phyloP scores from a whole-genome alignment of 2,797 vertebrate species.

The Labeo calbasu region DNA sequence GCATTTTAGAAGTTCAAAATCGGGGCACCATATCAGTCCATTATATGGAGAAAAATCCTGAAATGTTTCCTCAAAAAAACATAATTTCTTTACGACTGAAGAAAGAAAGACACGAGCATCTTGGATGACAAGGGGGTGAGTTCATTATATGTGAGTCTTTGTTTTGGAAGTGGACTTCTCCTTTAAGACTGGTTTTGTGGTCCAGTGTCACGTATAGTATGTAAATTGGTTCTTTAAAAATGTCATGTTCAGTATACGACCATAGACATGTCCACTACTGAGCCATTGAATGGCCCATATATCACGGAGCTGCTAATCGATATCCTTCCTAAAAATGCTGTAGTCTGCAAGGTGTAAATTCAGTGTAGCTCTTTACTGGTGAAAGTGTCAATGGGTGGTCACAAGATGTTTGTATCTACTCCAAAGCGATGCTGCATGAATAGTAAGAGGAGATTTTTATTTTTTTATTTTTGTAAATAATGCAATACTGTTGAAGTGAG shows the following conservation, averaged over 20 bases:
- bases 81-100: too few species aligned
- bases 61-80: too few species aligned
- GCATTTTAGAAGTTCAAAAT: too few species aligned
- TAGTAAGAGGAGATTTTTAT: neutral
- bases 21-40: too few species aligned
- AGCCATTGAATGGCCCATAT: slow-evolving; percentile 34
- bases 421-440: neutral
- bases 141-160: too few species aligned
- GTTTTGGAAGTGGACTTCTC: too few species aligned
- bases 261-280: slow-evolving; percentile 29
- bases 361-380: neutral
- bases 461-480: neutral
- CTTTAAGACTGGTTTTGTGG: too few species aligned
- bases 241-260: slow-evolving; percentile 41
- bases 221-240: slow-evolving; percentile 34
- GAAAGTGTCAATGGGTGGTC: slow-evolving; percentile 12
- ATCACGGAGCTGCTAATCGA: slow-evolving; percentile 47
- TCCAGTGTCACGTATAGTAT: too few species aligned
- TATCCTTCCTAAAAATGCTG: slow-evolving; percentile 35
- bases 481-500: neutral
- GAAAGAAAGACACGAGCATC: too few species aligned
- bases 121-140: too few species aligned
- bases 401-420: slow-evolving; percentile 12
- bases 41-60: too few species aligned
- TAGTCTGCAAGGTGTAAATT: slow-evolving; percentile 41